Evolutionary conservation across 1,140 invertebrate genomes (phyloP), one percentile per base, ranked within the genome.

Genomic region (Centruroides vittatus): DNA sequence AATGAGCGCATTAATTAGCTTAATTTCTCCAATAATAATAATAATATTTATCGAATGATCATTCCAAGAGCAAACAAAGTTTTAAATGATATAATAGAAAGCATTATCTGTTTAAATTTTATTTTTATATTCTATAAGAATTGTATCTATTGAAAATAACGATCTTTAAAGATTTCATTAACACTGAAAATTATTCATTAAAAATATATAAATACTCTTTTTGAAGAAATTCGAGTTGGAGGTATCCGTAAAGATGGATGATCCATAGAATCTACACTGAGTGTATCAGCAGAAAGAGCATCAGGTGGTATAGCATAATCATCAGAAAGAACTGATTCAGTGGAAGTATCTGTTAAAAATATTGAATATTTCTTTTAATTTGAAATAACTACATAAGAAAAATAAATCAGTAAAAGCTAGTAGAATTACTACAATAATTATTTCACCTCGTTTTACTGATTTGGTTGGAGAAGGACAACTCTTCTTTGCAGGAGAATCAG

Each of bases 231-330:
- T 41, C 41, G 41, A 2, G 41, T 41, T 41, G 41, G 41, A 41
- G 41, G 41, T 41, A 41, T 41, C 8, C 41, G 5, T 41, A 41
- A 41, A 41, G 41, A 41, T 8, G 54, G 52, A 41, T 50, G 60
- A 34, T 65, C 63, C 6, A 65, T 46, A 23, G 63, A 65, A 61
- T 65, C 60, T 41, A 65, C 52, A 47, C 63, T 65, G n/a, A 61
- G 56, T 7, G 63, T 55, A 53, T 65, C 63, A 23, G 56, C 9
- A 36, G 63, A 51, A 61, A 87, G 87, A 3, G 92, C 91, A 75
- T 95, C 93, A 12, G 93, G 93, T 23, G 93, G 93, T 68, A 95
- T 86, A 35, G 91, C 92, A 75, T 97, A 96, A 77, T 97, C 93
- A 73, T 95, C 90, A 23, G 91, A 94, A 74, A 92, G 82, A 60